These are phyloP conservation scores for Agrilus mali DNA, from an alignment of 2,888 invertebrate species.

Conservation along the genomic window DNA sequence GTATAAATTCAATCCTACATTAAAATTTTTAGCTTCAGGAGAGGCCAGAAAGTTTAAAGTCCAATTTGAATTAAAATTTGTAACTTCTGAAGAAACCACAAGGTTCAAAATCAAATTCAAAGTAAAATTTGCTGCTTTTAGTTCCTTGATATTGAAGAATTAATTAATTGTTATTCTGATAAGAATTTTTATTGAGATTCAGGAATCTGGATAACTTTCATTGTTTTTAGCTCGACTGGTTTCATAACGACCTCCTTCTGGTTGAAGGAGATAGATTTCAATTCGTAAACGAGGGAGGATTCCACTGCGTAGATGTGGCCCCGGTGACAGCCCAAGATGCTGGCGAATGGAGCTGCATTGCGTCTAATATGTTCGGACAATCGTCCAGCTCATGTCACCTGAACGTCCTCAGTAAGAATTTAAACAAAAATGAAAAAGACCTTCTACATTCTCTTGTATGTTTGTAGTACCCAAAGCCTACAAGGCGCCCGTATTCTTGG, in stretches of 20 bases:
- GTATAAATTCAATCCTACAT: too few species aligned
- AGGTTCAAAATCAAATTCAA: too few species aligned
- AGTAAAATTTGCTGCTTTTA: neutral
- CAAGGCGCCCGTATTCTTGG: slow-evolving; percentile 76
- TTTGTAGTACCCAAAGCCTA: slow-evolving; percentile 72
- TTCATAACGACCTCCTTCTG: slow-evolving; percentile 66
- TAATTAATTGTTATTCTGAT: neutral
- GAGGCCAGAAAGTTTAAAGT: too few species aligned
- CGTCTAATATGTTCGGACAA: slow-evolving; percentile 62
- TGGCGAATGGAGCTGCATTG: slow-evolving; percentile 75
- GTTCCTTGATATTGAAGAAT: neutral
- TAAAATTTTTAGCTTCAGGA: too few species aligned
- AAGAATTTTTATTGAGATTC: neutral
- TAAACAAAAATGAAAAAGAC: neutral
- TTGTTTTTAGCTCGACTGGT: slow-evolving; percentile 65
- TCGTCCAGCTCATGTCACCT: slow-evolving; percentile 65
- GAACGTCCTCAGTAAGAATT: slow-evolving; percentile 54
- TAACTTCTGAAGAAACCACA: too few species aligned
- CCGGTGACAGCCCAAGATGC: slow-evolving; percentile 72
- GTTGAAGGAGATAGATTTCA: slow-evolving; percentile 63
- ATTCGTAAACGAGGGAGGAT: slow-evolving; percentile 71
- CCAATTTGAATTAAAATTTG: too few species aligned
- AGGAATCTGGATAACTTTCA: slow-evolving; percentile 4
- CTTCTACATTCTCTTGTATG: neutral
- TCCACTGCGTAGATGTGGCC: slow-evolving; percentile 73